A percentile compares a stretch with the other conserved stretches of the same genome.
Conservation (phyloP, 1,140 invertebrate species). For the Panagrolaimus sp. region DNA sequence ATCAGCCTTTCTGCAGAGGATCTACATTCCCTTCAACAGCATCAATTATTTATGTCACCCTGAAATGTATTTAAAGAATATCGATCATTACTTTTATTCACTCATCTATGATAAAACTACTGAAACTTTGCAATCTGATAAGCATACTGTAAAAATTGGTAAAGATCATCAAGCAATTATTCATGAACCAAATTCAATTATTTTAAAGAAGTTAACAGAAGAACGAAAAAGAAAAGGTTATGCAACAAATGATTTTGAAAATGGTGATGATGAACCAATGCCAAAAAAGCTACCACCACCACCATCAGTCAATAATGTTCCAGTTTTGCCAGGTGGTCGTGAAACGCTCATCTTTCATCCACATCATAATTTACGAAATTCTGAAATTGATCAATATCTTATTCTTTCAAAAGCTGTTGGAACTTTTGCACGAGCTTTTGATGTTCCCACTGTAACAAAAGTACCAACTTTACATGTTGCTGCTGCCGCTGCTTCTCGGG, state of each 20-base stretch:
- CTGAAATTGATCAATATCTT: conserved; percentile 96
- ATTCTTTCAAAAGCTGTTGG: conserved; percentile 93
- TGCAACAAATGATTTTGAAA: conserved; percentile 24
- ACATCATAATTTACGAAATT: conserved; percentile 77
- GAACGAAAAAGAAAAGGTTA: conserved; percentile 27
- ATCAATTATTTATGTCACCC: conserved; percentile 93
- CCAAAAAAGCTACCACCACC: neutral
- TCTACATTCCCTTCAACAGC: conserved; percentile 87
- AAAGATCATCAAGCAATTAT: conserved; percentile 79
- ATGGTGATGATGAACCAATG: conserved; percentile 16
- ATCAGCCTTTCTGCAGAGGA: conserved; percentile 68
- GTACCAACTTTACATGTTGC: conserved; percentile 97
- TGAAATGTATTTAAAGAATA: conserved; percentile 88
- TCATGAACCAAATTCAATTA: conserved; percentile 11
- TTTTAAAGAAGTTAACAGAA: conserved; percentile 11
- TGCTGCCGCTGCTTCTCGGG: conserved; percentile 91
- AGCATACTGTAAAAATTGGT: conserved; percentile 88
- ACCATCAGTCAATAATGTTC: neutral
- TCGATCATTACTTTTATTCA: conserved; percentile 98
- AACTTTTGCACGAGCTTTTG: conserved; percentile 93
- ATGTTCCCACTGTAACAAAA: conserved; percentile 93
- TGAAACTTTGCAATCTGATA: conserved; percentile 94
- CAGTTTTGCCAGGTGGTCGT: conserved; percentile 62
- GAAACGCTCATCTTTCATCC: conserved; percentile 92
- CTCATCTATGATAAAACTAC: conserved; percentile 97